phyloP scores from a whole-genome alignment of 2,888 invertebrate genomes.

The Melieria omissa region DNA sequence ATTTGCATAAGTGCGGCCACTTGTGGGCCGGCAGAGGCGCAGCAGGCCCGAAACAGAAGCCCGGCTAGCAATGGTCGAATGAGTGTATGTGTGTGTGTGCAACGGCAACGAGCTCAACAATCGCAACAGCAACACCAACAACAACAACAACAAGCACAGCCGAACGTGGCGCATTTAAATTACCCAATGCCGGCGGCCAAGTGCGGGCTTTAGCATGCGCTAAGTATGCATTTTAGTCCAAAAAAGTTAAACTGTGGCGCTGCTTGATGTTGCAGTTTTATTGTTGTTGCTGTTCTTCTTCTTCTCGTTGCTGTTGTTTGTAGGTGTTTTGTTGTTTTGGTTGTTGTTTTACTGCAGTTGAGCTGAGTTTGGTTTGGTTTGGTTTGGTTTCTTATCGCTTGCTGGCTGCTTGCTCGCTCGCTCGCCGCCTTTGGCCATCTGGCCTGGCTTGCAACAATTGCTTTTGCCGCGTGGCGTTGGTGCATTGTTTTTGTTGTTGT shows the following conservation, averaged over 20 bases:
- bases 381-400: conserved; percentile 24
- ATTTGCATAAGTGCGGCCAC: neutral
- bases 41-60: neutral
- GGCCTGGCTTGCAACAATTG: conserved; percentile 45
- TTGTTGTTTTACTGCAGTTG: too few species aligned
- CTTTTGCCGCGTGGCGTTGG: conserved; percentile 43
- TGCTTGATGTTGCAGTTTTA: neutral
- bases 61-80: too few species aligned
- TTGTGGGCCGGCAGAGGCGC: neutral
- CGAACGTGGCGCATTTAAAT: conserved; percentile 60
- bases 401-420: neutral
- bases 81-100: too few species aligned
- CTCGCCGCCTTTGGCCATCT: neutral
- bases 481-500: conserved; percentile 37
- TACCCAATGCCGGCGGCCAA: conserved; percentile 46
- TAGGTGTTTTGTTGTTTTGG: too few species aligned
- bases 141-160: conserved; percentile 1
- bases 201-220: conserved; percentile 47
- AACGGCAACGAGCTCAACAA: conserved; percentile 13
- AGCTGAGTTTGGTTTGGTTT: neutral
- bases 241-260: conserved; percentile 37
- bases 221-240: conserved; percentile 49
- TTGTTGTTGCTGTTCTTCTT: too few species aligned
- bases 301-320: too few species aligned
- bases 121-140: neutral